A percentile compares a stretch with the other conserved stretches of the same genome.
Conservation (phyloP, 2,113 vertebrate genomes). For the Aplodontia rufa region DNA sequence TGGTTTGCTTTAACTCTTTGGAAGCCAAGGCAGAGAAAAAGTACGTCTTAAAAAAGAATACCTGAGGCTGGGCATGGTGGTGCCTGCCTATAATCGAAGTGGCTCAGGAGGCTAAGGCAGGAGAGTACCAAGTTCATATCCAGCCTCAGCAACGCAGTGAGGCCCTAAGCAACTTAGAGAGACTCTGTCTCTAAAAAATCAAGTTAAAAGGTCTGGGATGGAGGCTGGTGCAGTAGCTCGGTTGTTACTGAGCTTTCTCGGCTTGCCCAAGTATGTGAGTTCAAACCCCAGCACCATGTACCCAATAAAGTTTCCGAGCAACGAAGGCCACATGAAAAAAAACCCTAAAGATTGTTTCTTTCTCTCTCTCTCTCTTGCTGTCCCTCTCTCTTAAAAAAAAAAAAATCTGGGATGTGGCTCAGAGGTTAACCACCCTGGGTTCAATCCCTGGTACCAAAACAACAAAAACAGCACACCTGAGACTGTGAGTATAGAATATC, state of each 20-base stretch:
- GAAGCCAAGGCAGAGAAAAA: neutral
- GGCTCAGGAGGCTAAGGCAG: neutral
- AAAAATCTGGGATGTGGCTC: neutral
- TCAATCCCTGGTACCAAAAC: neutral
- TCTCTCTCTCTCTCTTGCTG: too few species aligned
- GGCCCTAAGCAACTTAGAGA: neutral
- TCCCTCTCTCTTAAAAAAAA: too few species aligned
- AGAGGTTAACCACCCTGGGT: too few species aligned
- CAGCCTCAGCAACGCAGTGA: neutral
- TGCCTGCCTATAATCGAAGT: neutral
- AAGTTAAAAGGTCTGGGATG: too few species aligned
- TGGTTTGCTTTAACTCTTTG: slow-evolving; percentile 31
- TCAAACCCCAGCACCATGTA: too few species aligned
- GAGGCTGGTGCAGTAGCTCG: too few species aligned
- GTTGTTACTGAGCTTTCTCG: too few species aligned
- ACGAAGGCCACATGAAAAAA: too few species aligned
- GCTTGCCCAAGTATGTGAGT: too few species aligned
- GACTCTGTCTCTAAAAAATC: neutral
- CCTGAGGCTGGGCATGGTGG: neutral
- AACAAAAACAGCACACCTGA: neutral
- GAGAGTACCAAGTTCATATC: too few species aligned
- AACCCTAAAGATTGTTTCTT: too few species aligned
- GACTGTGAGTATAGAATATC: neutral
- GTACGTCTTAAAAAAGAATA: neutral
- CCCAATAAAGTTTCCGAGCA: too few species aligned